Percentiles rank a stretch among this genome's conserved stretches.
Evolutionary conservation across 2,113 vertebrate species (phyloP).

Genomic region (Nibea coibor): DNA sequence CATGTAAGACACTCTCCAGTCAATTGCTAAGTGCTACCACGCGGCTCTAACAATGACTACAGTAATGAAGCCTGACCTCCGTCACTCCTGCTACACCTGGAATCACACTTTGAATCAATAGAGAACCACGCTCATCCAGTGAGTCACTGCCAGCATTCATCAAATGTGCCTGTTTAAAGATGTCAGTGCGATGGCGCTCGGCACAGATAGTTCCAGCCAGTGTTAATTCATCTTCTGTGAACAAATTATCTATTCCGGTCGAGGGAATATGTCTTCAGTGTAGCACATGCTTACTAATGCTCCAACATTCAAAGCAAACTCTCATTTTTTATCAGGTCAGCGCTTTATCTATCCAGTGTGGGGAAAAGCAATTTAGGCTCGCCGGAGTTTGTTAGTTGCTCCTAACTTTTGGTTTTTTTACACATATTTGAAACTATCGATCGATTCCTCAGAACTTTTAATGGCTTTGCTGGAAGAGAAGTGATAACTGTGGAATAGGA

Average conservation of each 20-base stretch:
- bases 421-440: slow-evolving; percentile 24
- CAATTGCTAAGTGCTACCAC: slow-evolving; percentile 13
- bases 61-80: slow-evolving; percentile 3
- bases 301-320: slow-evolving; percentile 13
- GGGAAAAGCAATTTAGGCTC: slow-evolving; percentile 22
- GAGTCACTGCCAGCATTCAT: not conserved
- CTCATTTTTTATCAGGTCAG: slow-evolving; percentile 24
- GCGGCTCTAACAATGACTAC: not conserved
- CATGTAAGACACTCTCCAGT: slow-evolving; percentile 1
- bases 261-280: not conserved
- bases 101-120: slow-evolving; percentile 12
- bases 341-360: not conserved
- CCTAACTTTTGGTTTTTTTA: slow-evolving; percentile 25
- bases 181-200: not conserved
- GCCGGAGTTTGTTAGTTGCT: slow-evolving; percentile 10
- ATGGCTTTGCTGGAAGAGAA: slow-evolving; percentile 15
- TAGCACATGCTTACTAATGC: not conserved
- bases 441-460: slow-evolving; percentile 21
- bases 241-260: not conserved
- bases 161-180: not conserved
- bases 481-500: slow-evolving; percentile 17
- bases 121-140: not conserved
- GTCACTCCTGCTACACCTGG: not conserved
- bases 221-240: slow-evolving; percentile 5
- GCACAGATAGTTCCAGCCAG: no score